These are phyloP conservation scores for Onychostoma macrolepis DNA, from an alignment of 2,113 vertebrate genomes.

Conservation along the genomic window DNA sequence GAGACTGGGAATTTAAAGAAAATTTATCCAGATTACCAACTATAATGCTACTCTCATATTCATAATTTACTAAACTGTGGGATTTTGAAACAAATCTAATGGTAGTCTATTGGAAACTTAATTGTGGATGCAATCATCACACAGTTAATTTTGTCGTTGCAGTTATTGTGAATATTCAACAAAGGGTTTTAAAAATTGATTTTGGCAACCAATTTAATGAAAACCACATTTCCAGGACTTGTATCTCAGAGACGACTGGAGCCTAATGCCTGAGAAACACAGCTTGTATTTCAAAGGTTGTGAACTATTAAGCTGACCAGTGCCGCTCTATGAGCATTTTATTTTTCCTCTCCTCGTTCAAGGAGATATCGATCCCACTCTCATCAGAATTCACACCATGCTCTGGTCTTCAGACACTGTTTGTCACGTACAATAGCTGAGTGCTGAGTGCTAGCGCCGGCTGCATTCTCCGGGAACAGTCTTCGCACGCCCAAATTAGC, in stretches of 20 bases:
- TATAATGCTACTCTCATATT: neutral
- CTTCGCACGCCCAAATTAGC: slow-evolving; percentile 60
- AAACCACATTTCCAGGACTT: neutral
- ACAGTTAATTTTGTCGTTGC: neutral
- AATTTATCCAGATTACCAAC: neutral
- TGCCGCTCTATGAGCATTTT: slow-evolving; percentile 25
- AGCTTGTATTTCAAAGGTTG: slow-evolving; percentile 20
- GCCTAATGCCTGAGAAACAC: slow-evolving; percentile 10
- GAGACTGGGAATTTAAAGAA: neutral
- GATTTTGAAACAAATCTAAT: neutral
- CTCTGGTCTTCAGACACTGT: slow-evolving; percentile 58
- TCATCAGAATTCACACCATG: slow-evolving; percentile 76
- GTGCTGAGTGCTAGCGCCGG: slow-evolving; percentile 59
- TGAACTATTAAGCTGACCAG: slow-evolving; percentile 33
- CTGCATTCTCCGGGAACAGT: slow-evolving; percentile 65
- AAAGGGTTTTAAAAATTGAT: neutral
- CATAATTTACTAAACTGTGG: neutral
- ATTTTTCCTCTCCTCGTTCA: slow-evolving; percentile 51
- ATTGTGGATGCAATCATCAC: neutral
- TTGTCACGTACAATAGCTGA: slow-evolving; percentile 64
- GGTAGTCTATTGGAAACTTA: neutral
- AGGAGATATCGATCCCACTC: slow-evolving; percentile 70
- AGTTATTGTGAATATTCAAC: neutral
- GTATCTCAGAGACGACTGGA: neutral
- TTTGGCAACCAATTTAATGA: neutral